phyloP scores from a whole-genome alignment of 2,113 vertebrate genomes.

The Lasiurus borealis region DNA sequence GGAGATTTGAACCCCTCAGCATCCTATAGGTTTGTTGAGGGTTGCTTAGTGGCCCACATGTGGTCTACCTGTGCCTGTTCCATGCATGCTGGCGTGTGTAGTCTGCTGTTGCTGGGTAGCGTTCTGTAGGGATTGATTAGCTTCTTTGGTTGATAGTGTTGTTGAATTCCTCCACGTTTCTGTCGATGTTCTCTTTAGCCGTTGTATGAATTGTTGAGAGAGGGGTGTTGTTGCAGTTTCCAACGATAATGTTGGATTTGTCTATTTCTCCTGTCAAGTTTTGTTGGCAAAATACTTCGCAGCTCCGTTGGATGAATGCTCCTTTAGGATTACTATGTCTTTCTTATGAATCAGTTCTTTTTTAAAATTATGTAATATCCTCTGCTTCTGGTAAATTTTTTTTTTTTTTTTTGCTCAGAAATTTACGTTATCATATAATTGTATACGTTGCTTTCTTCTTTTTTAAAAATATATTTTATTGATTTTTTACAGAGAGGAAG shows the following conservation, averaged over 20 bases:
- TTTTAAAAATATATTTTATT: no score
- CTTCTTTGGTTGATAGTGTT: neutral
- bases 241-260: neutral
- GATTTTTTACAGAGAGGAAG: no score
- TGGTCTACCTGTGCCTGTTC: neutral
- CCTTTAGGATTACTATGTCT: neutral
- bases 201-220: neutral
- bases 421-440: conserved; percentile 25
- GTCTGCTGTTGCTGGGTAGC: neutral
- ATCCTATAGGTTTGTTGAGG: neutral
- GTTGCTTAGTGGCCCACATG: neutral
- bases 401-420: conserved; percentile 16
- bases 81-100: neutral
- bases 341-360: neutral
- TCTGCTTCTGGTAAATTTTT: neutral
- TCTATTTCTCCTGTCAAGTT: neutral
- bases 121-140: neutral
- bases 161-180: neutral
- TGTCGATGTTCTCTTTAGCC: neutral
- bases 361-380: neutral
- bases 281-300: neutral
- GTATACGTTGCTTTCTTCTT: neutral
- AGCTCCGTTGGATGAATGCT: neutral
- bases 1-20: neutral
- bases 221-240: neutral